Evolutionary conservation across 2,888 invertebrate genomes (phyloP).

Genomic region (Psylliodes chrysocephalus): DNA sequence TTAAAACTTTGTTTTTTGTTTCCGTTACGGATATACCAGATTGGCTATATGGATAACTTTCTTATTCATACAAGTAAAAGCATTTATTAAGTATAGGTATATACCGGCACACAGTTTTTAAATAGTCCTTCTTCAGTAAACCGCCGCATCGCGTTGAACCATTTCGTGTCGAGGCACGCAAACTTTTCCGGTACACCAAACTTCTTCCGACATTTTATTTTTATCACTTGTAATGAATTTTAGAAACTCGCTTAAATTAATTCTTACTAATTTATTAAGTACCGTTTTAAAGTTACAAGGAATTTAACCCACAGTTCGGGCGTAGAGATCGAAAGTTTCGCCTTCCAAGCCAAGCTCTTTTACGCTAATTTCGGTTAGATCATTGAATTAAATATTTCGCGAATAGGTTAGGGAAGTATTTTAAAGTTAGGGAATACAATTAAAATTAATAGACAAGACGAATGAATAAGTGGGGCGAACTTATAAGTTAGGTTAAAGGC

Average conservation of each 20-base stretch:
- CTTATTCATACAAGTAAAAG: no score
- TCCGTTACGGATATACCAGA: no score
- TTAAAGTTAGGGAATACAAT: no score
- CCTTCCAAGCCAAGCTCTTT: not conserved
- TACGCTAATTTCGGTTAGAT: slow-evolving; percentile 13
- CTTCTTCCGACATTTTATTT: slow-evolving; percentile 31
- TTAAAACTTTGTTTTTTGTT: no score
- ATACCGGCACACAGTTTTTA: not conserved
- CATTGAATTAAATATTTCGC: not conserved
- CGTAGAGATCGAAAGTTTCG: slow-evolving; percentile 5
- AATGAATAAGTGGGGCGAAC: no score
- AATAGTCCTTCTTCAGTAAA: slow-evolving; percentile 5
- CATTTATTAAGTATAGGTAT: not conserved
- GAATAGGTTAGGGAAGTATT: not conserved
- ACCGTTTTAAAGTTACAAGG: slow-evolving; percentile 32
- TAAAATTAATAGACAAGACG: no score
- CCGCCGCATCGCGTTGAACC: not conserved
- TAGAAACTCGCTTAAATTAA: slow-evolving; percentile 32
- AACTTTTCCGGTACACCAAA: slow-evolving; percentile 8
- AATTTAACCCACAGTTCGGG: slow-evolving; percentile 24
- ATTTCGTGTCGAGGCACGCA: slow-evolving; percentile 1
- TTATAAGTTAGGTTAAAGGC: no score
- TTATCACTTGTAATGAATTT: slow-evolving; percentile 33
- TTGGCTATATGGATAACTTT: no score
- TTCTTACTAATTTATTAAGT: slow-evolving; percentile 37